Conservation (phyloP, 2,888 invertebrate species). For the Noctua fimbriata region DNA sequence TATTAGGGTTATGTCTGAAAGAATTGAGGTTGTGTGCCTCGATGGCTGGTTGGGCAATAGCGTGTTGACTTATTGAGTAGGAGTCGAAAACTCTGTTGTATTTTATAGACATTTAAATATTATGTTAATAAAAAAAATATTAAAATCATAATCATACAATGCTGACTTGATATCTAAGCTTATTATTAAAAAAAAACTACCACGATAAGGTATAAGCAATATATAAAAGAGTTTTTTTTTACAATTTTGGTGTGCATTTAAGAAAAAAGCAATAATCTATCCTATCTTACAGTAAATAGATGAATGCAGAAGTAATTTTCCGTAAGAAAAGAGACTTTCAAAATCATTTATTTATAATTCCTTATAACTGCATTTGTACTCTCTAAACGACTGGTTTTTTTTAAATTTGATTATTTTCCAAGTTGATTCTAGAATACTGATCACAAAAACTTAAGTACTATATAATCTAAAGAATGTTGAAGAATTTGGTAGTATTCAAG, state of each 20-base stretch:
- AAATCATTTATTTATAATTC: not conserved
- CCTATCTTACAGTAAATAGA: not conserved
- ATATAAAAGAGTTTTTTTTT: not conserved
- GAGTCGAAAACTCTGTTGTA: not conserved
- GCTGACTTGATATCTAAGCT: not conserved
- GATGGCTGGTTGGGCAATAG: constrained; percentile 30
- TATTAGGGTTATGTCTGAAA: constrained; percentile 40
- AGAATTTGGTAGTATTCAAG: not conserved
- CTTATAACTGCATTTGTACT: constrained; percentile 7
- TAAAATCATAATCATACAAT: not conserved
- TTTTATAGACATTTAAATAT: not conserved
- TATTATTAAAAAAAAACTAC: not conserved
- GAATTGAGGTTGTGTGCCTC: constrained; percentile 25
- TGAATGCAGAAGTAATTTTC: not conserved
- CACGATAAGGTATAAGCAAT: not conserved
- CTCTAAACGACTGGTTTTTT: not conserved
- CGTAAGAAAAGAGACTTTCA: not conserved
- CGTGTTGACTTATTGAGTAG: constrained; percentile 7
- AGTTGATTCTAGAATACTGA: constrained; percentile 1
- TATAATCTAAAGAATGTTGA: not conserved
- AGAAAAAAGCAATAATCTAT: not conserved
- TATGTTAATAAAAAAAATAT: not conserved
- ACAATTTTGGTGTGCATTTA: not conserved
- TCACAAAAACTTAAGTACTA: not conserved
- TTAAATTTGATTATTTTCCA: not conserved